Conservation (phyloP, 2,797 vertebrate species). For the Girardinus metallicus region DNA sequence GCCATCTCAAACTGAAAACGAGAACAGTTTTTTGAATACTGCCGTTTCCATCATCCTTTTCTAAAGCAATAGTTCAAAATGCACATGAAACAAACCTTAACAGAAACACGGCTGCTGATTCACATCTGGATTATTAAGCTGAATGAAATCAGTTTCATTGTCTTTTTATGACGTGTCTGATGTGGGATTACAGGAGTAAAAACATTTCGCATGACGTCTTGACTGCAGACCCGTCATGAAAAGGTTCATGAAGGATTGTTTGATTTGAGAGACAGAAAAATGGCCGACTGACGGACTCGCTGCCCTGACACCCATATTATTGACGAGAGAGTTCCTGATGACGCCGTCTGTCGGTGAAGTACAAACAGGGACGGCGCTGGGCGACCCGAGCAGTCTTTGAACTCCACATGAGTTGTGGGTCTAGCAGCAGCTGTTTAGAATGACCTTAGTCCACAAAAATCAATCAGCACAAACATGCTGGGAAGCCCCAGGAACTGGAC, state of each 20-base stretch:
- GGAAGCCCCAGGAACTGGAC: constrained; percentile 22
- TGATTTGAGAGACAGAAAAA: constrained; percentile 30
- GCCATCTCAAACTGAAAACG: no score
- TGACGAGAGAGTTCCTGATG: constrained; percentile 63
- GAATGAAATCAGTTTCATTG: not conserved
- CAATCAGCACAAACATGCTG: constrained; percentile 72
- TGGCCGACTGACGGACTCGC: constrained; percentile 35
- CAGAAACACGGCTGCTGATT: not conserved
- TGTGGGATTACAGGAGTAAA: constrained; percentile 1
- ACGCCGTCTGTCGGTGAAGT: constrained; percentile 63
- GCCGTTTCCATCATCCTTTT: no score
- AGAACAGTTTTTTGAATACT: no score
- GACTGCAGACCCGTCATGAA: not conserved
- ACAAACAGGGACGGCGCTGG: constrained; percentile 68
- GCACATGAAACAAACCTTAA: no score
- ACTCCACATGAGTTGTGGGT: constrained; percentile 71
- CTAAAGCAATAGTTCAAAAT: no score
- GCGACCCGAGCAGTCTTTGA: constrained; percentile 70
- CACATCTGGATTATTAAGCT: not conserved
- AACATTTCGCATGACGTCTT: not conserved
- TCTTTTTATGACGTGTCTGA: not conserved
- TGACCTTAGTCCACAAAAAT: constrained; percentile 78
- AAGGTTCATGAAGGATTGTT: constrained; percentile 6
- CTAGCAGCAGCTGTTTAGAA: constrained; percentile 74
- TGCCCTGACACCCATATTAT: constrained; percentile 63